Evolutionary conservation across 1,140 invertebrate genomes (phyloP), one percentile per base, ranked within the genome.

Genomic region (Drosophila erecta): DNA sequence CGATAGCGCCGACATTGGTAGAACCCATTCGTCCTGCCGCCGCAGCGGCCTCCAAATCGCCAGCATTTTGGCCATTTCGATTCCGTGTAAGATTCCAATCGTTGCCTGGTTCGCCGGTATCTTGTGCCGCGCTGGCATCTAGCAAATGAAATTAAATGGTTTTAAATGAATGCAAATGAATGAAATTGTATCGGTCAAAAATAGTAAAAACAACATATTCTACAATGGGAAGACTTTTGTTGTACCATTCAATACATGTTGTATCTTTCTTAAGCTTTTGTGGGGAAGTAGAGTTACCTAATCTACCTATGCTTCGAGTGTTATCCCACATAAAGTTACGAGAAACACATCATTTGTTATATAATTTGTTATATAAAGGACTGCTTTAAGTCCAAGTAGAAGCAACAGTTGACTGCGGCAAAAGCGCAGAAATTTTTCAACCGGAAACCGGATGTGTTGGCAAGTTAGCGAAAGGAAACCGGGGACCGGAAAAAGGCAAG

Each of bases 121-220:
- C 94, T 92, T 95, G 94, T 93, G 93, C 93, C 93, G 93, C 90
- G 93, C 95, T 95, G 94, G 96, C 95, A 94, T 96, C 96, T 96
- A 44, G 8, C 4, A 54, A 59, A 54, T 70, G 12, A 20, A 1
- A 12, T 8, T 4, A 14, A 44, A 17, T 44, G 0, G 12, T 30
- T 30, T 10, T 10, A 10, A 8, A 24, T 24, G 3, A 3, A 24
- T 24, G 1, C 17, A 17, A 0, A n/a, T n/a, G n/a, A n/a, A n/a
- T n/a, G n/a, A 17, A 17, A 17, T 17, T 17, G 17, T 17, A 17
- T 17, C 17, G 17, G 1, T 17, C 1, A 17, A 17, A 17, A 17
- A 17, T 17, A 17, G 1, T 1, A 17, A 17, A 17, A 17, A 17
- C 17, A 17, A 24, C 3, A 4, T 4, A 24, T 24, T 24, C 22